These are phyloP conservation scores for Gephyroberyx darwinii DNA, from an alignment of 2,797 vertebrate species.

Conservation along the genomic window DNA sequence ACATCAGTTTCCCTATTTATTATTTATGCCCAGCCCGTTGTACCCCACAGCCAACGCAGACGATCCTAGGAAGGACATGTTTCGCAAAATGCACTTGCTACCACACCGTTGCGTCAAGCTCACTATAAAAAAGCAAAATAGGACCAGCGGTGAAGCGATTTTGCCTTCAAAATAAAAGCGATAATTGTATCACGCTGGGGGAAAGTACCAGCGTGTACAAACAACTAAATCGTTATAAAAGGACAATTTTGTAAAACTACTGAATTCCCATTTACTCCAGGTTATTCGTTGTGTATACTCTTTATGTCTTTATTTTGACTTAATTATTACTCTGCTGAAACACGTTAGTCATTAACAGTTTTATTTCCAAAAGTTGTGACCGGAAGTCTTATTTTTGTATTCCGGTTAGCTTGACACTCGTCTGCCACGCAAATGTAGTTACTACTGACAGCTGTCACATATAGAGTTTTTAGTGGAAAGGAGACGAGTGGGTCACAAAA, in stretches of 20 bases:
- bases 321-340: too few relatives aligned
- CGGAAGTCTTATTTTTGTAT: conserved; percentile 46
- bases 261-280: too few relatives aligned
- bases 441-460: conserved; percentile 65
- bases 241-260: too few relatives aligned
- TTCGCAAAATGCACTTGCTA: conserved; percentile 59
- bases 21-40: not conserved
- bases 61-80: not conserved
- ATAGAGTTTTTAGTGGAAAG: conserved; percentile 18
- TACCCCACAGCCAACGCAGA: too few relatives aligned
- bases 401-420: conserved; percentile 2
- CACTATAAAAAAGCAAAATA: not conserved
- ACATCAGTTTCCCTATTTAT: not conserved
- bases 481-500: not conserved
- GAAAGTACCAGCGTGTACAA: too few relatives aligned
- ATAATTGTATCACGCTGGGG: not conserved
- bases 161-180: conserved; percentile 64
- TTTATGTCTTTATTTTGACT: too few relatives aligned
- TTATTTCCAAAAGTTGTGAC: conserved; percentile 17
- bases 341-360: not conserved
- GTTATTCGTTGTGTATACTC: too few relatives aligned
- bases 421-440: conserved; percentile 29
- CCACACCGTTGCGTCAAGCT: conserved; percentile 47
- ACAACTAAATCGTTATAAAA: too few relatives aligned
- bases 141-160: conserved; percentile 5